Evolutionary conservation across 2,797 vertebrate species (phyloP), one percentile per base, ranked within the genome.

Genomic region (Erithacus rubecula): DNA sequence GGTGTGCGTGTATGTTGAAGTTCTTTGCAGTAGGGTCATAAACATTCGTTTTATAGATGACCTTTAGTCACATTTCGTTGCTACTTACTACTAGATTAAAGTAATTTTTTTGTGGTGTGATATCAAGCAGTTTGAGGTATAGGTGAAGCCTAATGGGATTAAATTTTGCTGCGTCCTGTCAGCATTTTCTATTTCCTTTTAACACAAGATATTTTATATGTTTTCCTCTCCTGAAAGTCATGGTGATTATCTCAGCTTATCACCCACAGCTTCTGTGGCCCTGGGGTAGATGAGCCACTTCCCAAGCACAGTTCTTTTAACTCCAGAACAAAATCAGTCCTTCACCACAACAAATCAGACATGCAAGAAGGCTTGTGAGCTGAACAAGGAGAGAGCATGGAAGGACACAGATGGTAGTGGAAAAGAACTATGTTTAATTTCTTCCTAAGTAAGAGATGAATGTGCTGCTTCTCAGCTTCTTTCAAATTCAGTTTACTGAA

Each of bases 281-380:
- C 65, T 70, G 53, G 79, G 92, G 60, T 47, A 55, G 47, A 27
- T 26, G 15, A 60, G 43, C 78, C 91, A 60, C 76, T 87, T 91
- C 81, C 84, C 70, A 88, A 80, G 67, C 67, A 52, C 26, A 23
- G 63, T 77, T 53, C 75, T 95, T 94, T 93, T 67, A 89, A 89
- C 55, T 82, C 86, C 78, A 67, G 62, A 83, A 64, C 82, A 39
- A 34, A 34, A 39, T 52, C 30, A 53, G 30, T 67, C 18, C 30
- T 93, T 92, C 83, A 83, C 52, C 64, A 21, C 39, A 68, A 36
- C 22, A 85, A 47, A 62, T 44, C 36, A 18, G 23, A 71, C 93
- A 56, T 15, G 1, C 47, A 24, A 10, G 36, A 36, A 52, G 36
- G 20, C 41, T 63, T 10, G 1, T 62, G 65, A 53, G 22, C 44